Percentiles rank a stretch among this genome's conserved stretches.
Conservation (phyloP, 1,140 invertebrate genomes). For the Drosophila biarmipes region DNA sequence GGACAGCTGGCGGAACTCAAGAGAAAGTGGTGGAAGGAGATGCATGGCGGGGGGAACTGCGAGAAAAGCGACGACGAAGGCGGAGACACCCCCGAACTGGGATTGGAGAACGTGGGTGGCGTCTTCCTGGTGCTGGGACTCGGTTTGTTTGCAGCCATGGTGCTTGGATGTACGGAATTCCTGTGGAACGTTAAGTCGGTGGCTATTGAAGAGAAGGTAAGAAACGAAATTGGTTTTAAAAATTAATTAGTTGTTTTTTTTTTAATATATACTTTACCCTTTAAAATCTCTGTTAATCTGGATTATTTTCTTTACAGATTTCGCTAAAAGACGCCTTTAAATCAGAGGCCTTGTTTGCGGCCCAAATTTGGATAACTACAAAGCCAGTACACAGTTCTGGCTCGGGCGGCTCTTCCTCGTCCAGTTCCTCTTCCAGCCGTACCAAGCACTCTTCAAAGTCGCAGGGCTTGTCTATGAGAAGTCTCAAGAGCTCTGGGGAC, state of each 20-base stretch:
- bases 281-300: too few relatives aligned
- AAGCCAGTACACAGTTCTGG: constrained; percentile 75
- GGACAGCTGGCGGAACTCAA: constrained; percentile 91
- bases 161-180: constrained; percentile 87
- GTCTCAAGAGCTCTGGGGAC: constrained; percentile 53
- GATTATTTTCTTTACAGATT: constrained; percentile 82
- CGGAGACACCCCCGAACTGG: constrained; percentile 84
- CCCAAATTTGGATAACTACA: constrained; percentile 85
- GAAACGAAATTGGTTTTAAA: too few relatives aligned
- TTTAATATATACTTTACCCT: too few relatives aligned
- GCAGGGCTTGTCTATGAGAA: constrained; percentile 65
- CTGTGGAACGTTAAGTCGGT: constrained; percentile 88
- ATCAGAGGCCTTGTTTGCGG: constrained; percentile 86
- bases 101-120: constrained; percentile 89
- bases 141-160: constrained; percentile 85
- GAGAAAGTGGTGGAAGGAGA: constrained; percentile 92
- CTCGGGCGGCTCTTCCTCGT: constrained; percentile 55
- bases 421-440: constrained; percentile 53
- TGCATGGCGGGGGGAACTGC: constrained; percentile 80
- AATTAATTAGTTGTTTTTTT: too few relatives aligned
- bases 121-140: constrained; percentile 89
- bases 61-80: constrained; percentile 58
- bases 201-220: constrained; percentile 86
- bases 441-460: constrained; percentile 74
- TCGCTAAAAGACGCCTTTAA: constrained; percentile 86